Conservation (phyloP, 37 sponge, comb jelly and placozoan species). For the Hexactinellida sp. region DNA sequence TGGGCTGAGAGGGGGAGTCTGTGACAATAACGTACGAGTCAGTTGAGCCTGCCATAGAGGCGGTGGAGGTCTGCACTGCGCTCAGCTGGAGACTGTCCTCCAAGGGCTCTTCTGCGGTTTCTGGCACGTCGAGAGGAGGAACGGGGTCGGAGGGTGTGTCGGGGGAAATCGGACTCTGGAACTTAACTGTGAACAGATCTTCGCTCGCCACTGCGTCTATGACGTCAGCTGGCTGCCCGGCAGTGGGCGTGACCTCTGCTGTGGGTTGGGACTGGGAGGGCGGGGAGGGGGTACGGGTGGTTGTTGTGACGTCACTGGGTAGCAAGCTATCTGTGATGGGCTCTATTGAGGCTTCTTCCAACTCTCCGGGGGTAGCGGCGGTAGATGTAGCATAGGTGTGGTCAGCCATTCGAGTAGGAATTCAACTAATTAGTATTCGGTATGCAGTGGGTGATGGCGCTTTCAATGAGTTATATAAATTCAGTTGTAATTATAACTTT, state of each 20-base stretch:
- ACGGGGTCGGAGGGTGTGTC: not conserved
- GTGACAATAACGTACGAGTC: not conserved
- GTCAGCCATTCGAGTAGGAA: too few species aligned
- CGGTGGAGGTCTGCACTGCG: not conserved
- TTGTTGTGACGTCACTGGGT: not conserved
- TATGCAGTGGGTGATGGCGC: too few species aligned
- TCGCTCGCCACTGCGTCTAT: not conserved
- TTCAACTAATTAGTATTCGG: too few species aligned
- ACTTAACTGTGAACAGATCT: not conserved
- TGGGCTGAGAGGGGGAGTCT: not conserved
- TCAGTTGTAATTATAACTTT: too few species aligned
- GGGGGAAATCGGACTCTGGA: not conserved
- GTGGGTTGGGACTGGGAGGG: not conserved
- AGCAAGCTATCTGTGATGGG: not conserved
- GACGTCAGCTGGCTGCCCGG: not conserved
- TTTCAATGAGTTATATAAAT: too few species aligned
- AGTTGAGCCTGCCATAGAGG: not conserved
- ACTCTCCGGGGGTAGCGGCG: not conserved
- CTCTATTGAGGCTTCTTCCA: not conserved
- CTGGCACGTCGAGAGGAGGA: not conserved
- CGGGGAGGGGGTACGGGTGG: not conserved
- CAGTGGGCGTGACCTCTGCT: not conserved
- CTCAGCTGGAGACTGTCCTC: not conserved
- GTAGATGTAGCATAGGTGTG: too few species aligned
- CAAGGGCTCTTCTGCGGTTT: not conserved